phyloP scores from a whole-genome alignment of 1,140 invertebrate species.

The Polypedilum vanderplanki region DNA sequence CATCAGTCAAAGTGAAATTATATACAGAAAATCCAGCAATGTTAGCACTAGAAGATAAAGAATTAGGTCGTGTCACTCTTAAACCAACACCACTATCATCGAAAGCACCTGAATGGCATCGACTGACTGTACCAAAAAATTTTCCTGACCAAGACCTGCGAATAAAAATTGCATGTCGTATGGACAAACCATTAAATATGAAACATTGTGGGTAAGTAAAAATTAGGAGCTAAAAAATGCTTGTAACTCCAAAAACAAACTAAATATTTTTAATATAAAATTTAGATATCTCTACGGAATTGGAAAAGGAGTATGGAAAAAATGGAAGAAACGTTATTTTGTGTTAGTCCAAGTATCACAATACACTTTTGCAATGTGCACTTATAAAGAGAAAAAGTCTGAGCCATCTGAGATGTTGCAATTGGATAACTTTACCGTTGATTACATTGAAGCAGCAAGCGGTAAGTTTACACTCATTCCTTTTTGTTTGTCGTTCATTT shows the following conservation, averaged over 20 bases:
- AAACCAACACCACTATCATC: constrained; percentile 85
- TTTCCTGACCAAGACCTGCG: constrained; percentile 88
- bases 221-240: no score
- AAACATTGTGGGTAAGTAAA: constrained; percentile 92
- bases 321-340: constrained; percentile 98
- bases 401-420: constrained; percentile 99
- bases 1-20: constrained; percentile 93
- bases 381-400: constrained; percentile 98
- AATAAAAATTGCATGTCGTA: constrained; percentile 95
- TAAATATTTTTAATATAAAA: constrained; percentile 30
- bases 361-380: constrained; percentile 99
- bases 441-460: constrained; percentile 93
- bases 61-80: constrained; percentile 89
- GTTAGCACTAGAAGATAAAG: constrained; percentile 96
- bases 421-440: constrained; percentile 96
- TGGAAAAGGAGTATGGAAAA: constrained; percentile 98
- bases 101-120: constrained; percentile 95
- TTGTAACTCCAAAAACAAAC: constrained; percentile 29
- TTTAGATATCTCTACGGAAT: constrained; percentile 84
- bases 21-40: constrained; percentile 97
- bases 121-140: constrained; percentile 93
- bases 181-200: constrained; percentile 99
- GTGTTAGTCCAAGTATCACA: constrained; percentile 98
- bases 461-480: constrained; percentile 53
- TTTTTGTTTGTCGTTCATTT: constrained; percentile 23